Evolutionary conservation across 2,888 invertebrate species (phyloP).

Genomic region (Gymnocheta viridis): DNA sequence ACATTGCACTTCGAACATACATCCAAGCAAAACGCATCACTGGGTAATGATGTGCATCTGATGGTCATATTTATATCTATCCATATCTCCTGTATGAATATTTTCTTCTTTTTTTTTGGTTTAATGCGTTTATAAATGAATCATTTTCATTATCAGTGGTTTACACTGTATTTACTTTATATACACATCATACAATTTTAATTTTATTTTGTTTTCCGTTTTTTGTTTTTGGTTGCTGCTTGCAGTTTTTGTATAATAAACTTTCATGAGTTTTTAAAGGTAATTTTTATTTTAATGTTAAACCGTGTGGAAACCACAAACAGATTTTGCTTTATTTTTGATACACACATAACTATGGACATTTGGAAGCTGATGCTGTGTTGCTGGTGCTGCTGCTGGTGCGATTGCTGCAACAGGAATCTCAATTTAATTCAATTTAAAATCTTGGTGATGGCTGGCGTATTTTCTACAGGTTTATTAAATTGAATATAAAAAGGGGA

Average conservation of each 20-base stretch:
- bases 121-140: conserved; percentile 55
- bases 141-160: conserved; percentile 79
- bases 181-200: conserved; percentile 42
- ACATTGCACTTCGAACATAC: neutral
- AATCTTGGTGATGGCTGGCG: conserved; percentile 34
- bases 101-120: conserved; percentile 25
- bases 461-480: neutral
- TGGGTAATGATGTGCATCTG: conserved; percentile 69
- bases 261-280: conserved; percentile 77
- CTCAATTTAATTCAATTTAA: conserved; percentile 57
- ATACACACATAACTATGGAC: conserved; percentile 31
- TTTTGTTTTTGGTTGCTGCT: neutral
- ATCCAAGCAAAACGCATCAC: conserved; percentile 50
- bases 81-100: conserved; percentile 48
- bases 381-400: conserved; percentile 25
- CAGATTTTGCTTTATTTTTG: conserved; percentile 19
- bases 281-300: conserved; percentile 69
- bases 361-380: conserved; percentile 17
- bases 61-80: conserved; percentile 61
- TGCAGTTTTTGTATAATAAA: conserved; percentile 74
- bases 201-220: conserved; percentile 26
- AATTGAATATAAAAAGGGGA: conserved; percentile 2
- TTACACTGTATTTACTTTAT: conserved; percentile 81
- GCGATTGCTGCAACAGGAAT: conserved; percentile 54
- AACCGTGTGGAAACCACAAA: conserved; percentile 69